Evolutionary conservation across 2,888 invertebrate species (phyloP), one percentile per base, ranked within the genome.

Genomic region (Tipula lateralis): DNA sequence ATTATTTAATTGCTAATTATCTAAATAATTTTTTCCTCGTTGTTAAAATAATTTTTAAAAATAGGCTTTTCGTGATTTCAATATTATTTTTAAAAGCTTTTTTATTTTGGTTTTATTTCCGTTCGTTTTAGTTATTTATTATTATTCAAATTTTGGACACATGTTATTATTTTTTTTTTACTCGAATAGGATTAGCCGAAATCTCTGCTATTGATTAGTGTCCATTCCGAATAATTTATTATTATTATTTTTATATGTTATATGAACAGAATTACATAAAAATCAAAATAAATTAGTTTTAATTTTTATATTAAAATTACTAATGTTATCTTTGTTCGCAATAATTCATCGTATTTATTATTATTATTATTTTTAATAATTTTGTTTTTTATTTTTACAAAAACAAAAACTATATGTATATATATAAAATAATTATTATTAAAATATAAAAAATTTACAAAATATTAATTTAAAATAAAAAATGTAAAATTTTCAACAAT

Each of bases 401-500:
- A 82, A 34, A 34, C 32, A 83, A 34, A 24, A 83, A 32, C 34
- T 34, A 50, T 19, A 19, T 50, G 29, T 50, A 50, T 19, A 50
- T 39, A 39, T 3, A 39, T 12, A 39, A 12, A 39, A 39, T 9
- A 6, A n/a, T 7, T 34, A 66, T 50, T 66, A 66, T 66, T 24
- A 66, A 24, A 7, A 66, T 66, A 66, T 66, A 66, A 24, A 24
- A 50, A 66, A 66, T 66, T 66, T 50, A 50, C 19, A 50, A 50
- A 50, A 50, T 50, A 50, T 50, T 50, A 50, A 50, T 16, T 50
- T 50, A 50, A 50, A 66, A 0, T 24, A 66, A 24, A 66, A 66
- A 66, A 82, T 83, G 83, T 83, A 83, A 83, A 83, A 83, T 83
- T 83, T 83, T 83, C 83, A 83, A 83, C 83, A 83, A 82, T 82